Evolutionary conservation across 2,113 vertebrate genomes (phyloP).

Genomic region (Vireo altiloquus): DNA sequence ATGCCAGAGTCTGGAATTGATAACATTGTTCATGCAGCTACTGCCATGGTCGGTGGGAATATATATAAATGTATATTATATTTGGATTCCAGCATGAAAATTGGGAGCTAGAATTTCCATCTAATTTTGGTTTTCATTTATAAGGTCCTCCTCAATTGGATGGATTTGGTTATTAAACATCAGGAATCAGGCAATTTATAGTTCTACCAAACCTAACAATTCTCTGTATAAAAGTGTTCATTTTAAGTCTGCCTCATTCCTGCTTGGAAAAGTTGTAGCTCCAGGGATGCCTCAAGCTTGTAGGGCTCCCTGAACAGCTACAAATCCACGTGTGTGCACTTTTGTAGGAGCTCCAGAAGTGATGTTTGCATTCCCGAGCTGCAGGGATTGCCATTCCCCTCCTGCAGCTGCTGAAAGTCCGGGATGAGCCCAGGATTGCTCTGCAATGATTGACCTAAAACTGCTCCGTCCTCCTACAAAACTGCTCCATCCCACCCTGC

Average conservation of each 20-base stretch:
- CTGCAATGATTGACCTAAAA: not conserved
- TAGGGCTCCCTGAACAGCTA: not conserved
- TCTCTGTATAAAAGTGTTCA: not conserved
- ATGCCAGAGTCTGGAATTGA: not conserved
- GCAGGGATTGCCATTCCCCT: not conserved
- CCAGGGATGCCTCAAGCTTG: not conserved
- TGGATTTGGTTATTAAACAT: not conserved
- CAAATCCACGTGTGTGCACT: not conserved
- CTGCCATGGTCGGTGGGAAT: not conserved
- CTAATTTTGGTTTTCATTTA: not conserved
- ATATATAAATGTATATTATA: not conserved
- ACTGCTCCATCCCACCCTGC: not conserved
- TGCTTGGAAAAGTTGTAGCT: not conserved
- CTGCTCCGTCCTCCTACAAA: not conserved
- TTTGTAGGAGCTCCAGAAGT: not conserved
- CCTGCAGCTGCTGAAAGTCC: not conserved
- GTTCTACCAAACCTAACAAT: not conserved
- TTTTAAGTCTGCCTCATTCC: not conserved
- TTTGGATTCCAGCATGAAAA: not conserved
- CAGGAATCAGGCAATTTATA: not conserved
- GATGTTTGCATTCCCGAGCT: not conserved
- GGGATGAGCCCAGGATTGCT: not conserved
- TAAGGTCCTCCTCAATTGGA: not conserved
- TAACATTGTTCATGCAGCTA: not conserved
- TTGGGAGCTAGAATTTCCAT: not conserved